These are phyloP conservation scores for Danio aesculapii DNA, from an alignment of 2,797 vertebrate species.

Conservation along the genomic window DNA sequence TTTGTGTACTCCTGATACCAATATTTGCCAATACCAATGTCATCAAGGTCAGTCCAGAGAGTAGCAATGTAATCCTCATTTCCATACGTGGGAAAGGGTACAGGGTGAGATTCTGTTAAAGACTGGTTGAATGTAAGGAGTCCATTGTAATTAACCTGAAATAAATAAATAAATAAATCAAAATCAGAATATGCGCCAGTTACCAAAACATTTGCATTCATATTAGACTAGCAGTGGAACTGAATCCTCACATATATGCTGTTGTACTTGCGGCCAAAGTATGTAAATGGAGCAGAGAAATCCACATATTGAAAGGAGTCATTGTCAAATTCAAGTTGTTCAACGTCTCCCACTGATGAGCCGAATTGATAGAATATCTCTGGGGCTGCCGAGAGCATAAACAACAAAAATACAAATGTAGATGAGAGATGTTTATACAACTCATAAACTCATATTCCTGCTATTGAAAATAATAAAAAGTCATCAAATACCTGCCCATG, in stretches of 20 bases:
- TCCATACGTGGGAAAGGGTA: neutral
- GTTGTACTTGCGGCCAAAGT: neutral
- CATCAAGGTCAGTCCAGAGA: neutral
- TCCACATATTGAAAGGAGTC: rapidly evolving
- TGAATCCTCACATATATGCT: neutral
- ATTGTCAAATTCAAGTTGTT: rapidly evolving
- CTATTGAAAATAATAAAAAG: too few relatives aligned
- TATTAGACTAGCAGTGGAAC: neutral
- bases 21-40: neutral
- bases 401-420: neutral
- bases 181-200: neutral
- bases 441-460: too few relatives aligned
- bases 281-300: neutral
- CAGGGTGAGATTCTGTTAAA: neutral
- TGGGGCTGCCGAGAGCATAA: neutral
- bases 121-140: neutral
- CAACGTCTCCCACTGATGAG: neutral
- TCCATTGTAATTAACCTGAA: conserved; percentile 27
- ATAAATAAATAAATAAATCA: neutral
- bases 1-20: neutral
- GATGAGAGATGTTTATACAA: too few relatives aligned
- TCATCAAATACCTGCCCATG: neutral
- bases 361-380: neutral
- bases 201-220: neutral
- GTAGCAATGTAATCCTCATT: conserved; percentile 18